Conservation (phyloP, 1,140 invertebrate genomes). For the Neomicropteryx cornuta region DNA sequence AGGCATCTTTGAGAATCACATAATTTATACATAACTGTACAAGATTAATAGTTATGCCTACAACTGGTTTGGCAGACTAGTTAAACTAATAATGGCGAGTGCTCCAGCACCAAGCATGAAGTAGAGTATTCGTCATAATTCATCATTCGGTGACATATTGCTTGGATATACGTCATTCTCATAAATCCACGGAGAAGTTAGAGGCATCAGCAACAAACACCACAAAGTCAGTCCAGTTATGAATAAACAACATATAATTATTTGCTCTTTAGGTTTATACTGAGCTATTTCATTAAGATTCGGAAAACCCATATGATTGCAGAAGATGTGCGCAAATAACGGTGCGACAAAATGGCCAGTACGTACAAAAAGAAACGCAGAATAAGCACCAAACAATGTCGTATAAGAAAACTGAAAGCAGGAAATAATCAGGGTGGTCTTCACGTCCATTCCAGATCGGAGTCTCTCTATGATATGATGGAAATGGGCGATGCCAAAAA, state of each 20-base stretch:
- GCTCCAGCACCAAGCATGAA: no score
- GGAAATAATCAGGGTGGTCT: slow-evolving; percentile 54
- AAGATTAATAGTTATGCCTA: no score
- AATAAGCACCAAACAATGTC: slow-evolving; percentile 87
- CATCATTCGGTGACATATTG: no score
- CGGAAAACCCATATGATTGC: slow-evolving; percentile 94
- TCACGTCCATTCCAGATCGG: slow-evolving; percentile 53
- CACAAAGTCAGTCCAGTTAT: slow-evolving; percentile 66
- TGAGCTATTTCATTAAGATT: slow-evolving; percentile 68
- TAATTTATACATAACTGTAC: no score
- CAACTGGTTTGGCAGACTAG: no score
- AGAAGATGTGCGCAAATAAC: slow-evolving; percentile 86
- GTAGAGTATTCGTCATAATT: no score
- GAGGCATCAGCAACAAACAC: slow-evolving; percentile 62
- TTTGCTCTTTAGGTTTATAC: slow-evolving; percentile 51
- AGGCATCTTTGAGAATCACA: no score
- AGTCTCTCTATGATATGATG: slow-evolving; percentile 82
- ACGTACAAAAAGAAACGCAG: slow-evolving; percentile 75
- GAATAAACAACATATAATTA: slow-evolving; percentile 54
- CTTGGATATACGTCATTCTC: slow-evolving; percentile 58
- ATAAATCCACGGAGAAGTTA: slow-evolving; percentile 71
- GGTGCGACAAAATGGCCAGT: slow-evolving; percentile 82
- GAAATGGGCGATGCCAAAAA: slow-evolving; percentile 90
- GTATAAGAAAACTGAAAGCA: slow-evolving; percentile 87
- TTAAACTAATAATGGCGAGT: no score